A percentile compares a stretch with the other conserved stretches of the same genome.
These are phyloP conservation scores for Calypte anna DNA, from an alignment of 2,113 vertebrate species.

Conservation along the genomic window DNA sequence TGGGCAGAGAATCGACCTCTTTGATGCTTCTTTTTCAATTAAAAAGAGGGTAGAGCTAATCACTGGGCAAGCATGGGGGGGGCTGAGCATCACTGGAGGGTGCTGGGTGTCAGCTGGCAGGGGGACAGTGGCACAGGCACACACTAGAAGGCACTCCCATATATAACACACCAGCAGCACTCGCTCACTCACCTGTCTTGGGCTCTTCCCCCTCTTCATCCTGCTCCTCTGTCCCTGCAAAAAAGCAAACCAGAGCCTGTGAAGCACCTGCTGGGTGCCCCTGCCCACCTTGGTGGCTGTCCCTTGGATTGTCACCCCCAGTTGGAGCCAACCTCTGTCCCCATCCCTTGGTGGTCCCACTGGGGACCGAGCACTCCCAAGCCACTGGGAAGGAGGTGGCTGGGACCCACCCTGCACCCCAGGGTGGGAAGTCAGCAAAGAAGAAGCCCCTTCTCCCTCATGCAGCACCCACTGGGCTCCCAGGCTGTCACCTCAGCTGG, in stretches of 20 bases:
- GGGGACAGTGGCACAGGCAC: not conserved
- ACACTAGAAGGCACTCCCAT: accelerated
- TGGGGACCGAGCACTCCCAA: accelerated
- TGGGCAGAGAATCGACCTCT: not conserved
- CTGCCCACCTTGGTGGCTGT: not conserved
- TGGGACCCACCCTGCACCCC: not conserved
- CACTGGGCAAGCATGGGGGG: accelerated
- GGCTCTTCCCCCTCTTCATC: constrained; percentile 86
- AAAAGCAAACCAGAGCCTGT: not conserved
- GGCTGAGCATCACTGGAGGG: not conserved
- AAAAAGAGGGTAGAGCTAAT: not conserved
- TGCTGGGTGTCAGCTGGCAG: accelerated
- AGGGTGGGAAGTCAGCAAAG: no score
- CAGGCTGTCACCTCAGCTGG: not conserved
- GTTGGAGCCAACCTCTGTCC: not conserved
- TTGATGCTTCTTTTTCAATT: not conserved
- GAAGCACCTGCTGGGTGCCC: not conserved
- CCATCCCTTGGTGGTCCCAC: accelerated
- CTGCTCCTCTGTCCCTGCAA: constrained; percentile 85
- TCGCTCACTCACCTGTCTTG: constrained; percentile 86
- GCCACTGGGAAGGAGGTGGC: accelerated
- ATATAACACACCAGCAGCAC: not conserved
- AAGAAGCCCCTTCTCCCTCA: not conserved
- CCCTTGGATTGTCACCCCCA: accelerated
- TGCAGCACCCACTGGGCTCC: not conserved